Evolutionary conservation across 1,140 invertebrate species (phyloP).

Genomic region (Drosophila gunungcola): DNA sequence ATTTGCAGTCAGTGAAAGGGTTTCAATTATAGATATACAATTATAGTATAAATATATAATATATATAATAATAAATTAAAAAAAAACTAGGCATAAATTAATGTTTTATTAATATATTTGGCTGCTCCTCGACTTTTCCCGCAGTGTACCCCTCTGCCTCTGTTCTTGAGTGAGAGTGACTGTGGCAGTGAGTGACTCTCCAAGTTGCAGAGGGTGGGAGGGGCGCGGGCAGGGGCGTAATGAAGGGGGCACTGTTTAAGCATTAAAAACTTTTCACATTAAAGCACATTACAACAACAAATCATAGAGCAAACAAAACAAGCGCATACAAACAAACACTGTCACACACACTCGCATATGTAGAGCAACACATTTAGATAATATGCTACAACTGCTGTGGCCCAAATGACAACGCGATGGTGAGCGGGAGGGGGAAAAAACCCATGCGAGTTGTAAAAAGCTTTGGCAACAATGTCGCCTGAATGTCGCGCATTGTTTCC

Average conservation of each 20-base stretch:
- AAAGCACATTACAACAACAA: slow-evolving; percentile 83
- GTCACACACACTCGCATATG: slow-evolving; percentile 49
- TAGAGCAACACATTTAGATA: slow-evolving; percentile 82
- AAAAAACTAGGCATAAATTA: too few species aligned
- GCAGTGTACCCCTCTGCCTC: not conserved
- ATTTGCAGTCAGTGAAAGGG: too few species aligned
- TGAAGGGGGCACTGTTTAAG: slow-evolving; percentile 67
- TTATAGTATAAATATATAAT: too few species aligned
- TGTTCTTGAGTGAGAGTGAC: slow-evolving; percentile 18
- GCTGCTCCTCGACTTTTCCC: not conserved
- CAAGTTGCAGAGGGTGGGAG: not conserved
- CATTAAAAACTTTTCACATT: slow-evolving; percentile 83
- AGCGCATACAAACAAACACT: slow-evolving; percentile 28
- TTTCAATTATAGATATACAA: too few species aligned
- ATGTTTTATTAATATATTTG: not conserved
- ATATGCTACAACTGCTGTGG: slow-evolving; percentile 82
- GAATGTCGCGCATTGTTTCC: slow-evolving; percentile 82
- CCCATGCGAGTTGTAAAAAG: slow-evolving; percentile 81
- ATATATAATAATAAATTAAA: too few species aligned
- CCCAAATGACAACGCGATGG: slow-evolving; percentile 64
- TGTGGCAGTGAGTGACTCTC: slow-evolving; percentile 33
- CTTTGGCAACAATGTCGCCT: slow-evolving; percentile 82
- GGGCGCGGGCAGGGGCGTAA: slow-evolving; percentile 6
- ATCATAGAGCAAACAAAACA: slow-evolving; percentile 74
- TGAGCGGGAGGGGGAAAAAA: slow-evolving; percentile 11